Conservation (phyloP, 2,797 vertebrate species). For the Enteromius trimaculatus region DNA sequence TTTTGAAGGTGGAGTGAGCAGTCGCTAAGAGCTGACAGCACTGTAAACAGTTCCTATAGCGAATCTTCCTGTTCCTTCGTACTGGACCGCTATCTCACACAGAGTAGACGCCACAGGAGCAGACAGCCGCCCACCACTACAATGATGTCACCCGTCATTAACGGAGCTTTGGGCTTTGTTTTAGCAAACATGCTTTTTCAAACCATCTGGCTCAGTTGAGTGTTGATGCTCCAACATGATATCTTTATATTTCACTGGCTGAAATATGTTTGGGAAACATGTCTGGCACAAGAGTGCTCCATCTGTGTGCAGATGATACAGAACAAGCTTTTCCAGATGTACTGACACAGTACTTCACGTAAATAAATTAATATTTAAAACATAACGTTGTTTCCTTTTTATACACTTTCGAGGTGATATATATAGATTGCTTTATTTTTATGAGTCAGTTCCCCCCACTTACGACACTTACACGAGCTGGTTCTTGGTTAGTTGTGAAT, state of each 20-base stretch:
- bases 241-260: slow-evolving; percentile 42
- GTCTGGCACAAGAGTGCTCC: slow-evolving; percentile 23
- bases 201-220: slow-evolving; percentile 54
- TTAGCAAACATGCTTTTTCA: slow-evolving; percentile 43
- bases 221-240: slow-evolving; percentile 38
- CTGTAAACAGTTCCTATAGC: slow-evolving; percentile 32
- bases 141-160: slow-evolving; percentile 43
- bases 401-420: not conserved
- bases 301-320: slow-evolving; percentile 29
- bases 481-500: not conserved
- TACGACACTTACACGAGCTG: not conserved
- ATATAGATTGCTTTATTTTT: no score
- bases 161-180: slow-evolving; percentile 50
- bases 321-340: slow-evolving; percentile 18
- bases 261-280: slow-evolving; percentile 41
- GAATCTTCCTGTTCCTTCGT: slow-evolving; percentile 1
- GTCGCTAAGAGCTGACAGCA: slow-evolving; percentile 29
- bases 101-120: slow-evolving; percentile 18
- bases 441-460: no score
- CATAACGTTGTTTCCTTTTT: not conserved
- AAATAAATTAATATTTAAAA: slow-evolving; percentile 6
- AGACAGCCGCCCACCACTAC: slow-evolving; percentile 22
- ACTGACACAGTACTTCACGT: not conserved
- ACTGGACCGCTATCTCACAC: slow-evolving; percentile 11
- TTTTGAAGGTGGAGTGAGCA: slow-evolving; percentile 40